A percentile compares a stretch with the other conserved stretches of the same genome.
phyloP scores from a whole-genome alignment of 1,140 invertebrate genomes.

The Drosophila obscura region DNA sequence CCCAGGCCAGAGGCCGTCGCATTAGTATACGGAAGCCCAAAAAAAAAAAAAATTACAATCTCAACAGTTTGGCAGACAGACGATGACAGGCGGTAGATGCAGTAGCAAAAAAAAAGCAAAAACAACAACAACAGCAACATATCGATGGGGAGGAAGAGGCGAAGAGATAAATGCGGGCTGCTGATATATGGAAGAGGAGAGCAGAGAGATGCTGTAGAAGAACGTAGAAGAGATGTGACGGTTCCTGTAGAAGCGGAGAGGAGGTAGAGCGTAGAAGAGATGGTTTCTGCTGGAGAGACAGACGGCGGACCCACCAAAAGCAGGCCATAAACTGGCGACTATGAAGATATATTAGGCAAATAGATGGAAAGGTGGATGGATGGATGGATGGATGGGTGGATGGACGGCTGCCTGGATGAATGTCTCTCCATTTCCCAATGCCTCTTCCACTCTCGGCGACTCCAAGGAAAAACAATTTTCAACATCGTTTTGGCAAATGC shows the following conservation, averaged over 20 bases:
- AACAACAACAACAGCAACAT: no score
- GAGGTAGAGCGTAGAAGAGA: no score
- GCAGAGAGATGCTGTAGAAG: no score
- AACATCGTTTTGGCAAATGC: constrained; percentile 75
- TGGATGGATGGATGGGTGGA: constrained; percentile 52
- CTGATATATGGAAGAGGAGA: no score
- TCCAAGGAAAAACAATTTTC: constrained; percentile 64
- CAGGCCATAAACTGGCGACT: constrained; percentile 77
- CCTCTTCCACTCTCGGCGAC: neutral
- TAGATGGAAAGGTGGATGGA: constrained; percentile 62
- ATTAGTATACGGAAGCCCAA: constrained; percentile 76
- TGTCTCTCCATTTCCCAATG: no score
- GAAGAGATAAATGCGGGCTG: no score
- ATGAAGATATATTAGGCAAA: constrained; percentile 83
- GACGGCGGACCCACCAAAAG: constrained; percentile 23
- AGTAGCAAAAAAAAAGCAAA: neutral
- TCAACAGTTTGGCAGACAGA: constrained; percentile 68
- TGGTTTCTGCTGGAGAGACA: neutral
- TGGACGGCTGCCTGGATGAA: no score
- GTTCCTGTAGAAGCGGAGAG: no score
- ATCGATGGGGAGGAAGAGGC: no score
- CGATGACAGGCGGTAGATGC: constrained; percentile 67
- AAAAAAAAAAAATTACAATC: constrained; percentile 60
- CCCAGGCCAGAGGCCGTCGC: constrained; percentile 46
- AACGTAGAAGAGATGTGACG: neutral